Base-by-base conservation (phyloP, 2,888 invertebrate genomes). In the Dryobota labecula region DNA sequence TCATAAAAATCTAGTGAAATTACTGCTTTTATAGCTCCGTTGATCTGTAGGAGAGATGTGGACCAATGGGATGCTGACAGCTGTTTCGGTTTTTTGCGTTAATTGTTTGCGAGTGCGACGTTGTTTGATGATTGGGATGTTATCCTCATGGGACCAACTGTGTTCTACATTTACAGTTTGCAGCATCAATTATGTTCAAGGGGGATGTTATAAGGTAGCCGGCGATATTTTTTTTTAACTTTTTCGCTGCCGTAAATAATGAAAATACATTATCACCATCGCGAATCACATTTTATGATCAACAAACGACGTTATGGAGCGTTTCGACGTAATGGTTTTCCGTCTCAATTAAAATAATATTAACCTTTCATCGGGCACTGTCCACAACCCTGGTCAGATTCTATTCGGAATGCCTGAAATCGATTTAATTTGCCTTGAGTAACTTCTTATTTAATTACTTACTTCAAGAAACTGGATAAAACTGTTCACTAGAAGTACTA, bases 1-100 rank as follows among this genome's bases (percentile, higher is more conserved):
- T 84, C 90, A 89, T 92, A 92, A 92, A 90, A 91, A 91, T 91
- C 90, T 89, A 85, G 88, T 82, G 86, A 87, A 90, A 91, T 91
- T 90, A 91, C 90, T 87, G 84, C 27, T 85, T 85, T 84, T 86
- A 84, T 86, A 60, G 78, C 79, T 74, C 60, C 78, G 68, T 62
- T 80, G 83, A 83, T 80, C 79, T 79, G 64, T 64, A 57, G 53
- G 68, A 68, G 57, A 65, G 68, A 73, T 75, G 58, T 76, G 53
- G 73, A 57, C 30, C 76, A 84, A 83, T 84, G 82, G 85, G 84
- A 54, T 43, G 36, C 43, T 57, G 64, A 65, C 72, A 53, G 64
- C 64, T 82, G 78, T 30, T 64, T 53, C 61, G 6, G 13, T 60
- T 63, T 75, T 77, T 70, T 64, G 54, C 38, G 43, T 64, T 80